A percentile compares a stretch with the other conserved stretches of the same genome.
Conservation (phyloP, 2,888 invertebrate species). For the Tromatobia lineatoria region DNA sequence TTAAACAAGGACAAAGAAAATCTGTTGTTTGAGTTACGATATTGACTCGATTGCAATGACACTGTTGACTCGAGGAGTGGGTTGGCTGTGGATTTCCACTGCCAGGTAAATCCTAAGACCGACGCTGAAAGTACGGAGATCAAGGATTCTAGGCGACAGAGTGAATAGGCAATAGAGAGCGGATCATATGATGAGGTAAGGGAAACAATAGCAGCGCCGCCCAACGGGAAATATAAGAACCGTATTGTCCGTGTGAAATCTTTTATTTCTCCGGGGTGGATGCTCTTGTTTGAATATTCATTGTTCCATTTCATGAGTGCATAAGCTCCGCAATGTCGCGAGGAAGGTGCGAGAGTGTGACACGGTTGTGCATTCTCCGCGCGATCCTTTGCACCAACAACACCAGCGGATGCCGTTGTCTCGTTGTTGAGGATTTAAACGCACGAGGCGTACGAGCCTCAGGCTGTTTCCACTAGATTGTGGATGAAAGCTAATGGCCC, state of each 20-base stretch:
- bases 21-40: constrained; percentile 38
- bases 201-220: constrained; percentile 9
- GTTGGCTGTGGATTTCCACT: constrained; percentile 17
- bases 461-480: constrained; percentile 59
- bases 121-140: constrained; percentile 59
- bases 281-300: constrained; percentile 67
- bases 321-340: constrained; percentile 14
- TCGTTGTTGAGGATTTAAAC: constrained; percentile 54
- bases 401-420: constrained; percentile 42
- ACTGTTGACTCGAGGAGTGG: constrained; percentile 51
- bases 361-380: constrained; percentile 42
- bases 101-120: constrained; percentile 42
- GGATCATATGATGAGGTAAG: constrained; percentile 24
- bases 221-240: constrained; percentile 21
- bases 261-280: constrained; percentile 43
- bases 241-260: constrained; percentile 37
- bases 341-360: constrained; percentile 49
- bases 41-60: constrained; percentile 67
- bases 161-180: constrained; percentile 51
- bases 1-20: constrained; percentile 17
- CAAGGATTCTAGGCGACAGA: constrained; percentile 64
- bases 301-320: constrained; percentile 47
- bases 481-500: constrained; percentile 67
- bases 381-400: constrained; percentile 29
- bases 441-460: constrained; percentile 44